A percentile compares a stretch with the other conserved stretches of the same genome.
These are phyloP conservation scores for Cheilosia scutellata DNA, from an alignment of 2,888 invertebrate genomes.

Conservation along the genomic window DNA sequence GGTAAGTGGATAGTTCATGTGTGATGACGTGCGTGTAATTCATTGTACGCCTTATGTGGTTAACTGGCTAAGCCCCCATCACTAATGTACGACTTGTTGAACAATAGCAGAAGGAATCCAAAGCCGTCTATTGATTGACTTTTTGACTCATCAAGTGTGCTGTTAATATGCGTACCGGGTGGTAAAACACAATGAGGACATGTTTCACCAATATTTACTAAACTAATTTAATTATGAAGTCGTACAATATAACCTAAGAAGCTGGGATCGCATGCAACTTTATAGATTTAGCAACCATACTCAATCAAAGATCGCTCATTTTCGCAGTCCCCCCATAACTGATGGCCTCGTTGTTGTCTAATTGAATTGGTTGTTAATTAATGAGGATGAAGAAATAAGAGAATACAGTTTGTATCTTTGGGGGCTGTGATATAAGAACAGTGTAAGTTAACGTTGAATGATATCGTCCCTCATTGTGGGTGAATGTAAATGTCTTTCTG, in stretches of 20 bases:
- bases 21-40: constrained; percentile 18
- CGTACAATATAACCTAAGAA: not conserved
- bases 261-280: not conserved
- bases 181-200: no score
- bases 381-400: not conserved
- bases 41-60: not conserved
- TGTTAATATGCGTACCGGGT: not conserved
- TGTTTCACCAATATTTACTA: constrained; percentile 5
- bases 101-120: not conserved
- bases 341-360: not conserved
- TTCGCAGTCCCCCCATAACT: not conserved
- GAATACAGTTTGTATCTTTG: not conserved
- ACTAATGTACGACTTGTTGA: constrained; percentile 31
- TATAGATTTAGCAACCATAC: not conserved
- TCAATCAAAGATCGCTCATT: not conserved
- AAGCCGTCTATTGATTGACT: not conserved
- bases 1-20: constrained; percentile 2
- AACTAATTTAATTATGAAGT: constrained; percentile 1
- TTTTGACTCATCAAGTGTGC: not conserved
- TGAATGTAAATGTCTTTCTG: not conserved
- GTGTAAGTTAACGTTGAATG: not conserved
- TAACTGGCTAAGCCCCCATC: constrained; percentile 18
- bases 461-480: not conserved
- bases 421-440: not conserved
- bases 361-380: not conserved